Percentiles rank a stretch among this genome's conserved stretches.
Conservation (phyloP, 2,113 vertebrate genomes). For the Percopsis transmontana region DNA sequence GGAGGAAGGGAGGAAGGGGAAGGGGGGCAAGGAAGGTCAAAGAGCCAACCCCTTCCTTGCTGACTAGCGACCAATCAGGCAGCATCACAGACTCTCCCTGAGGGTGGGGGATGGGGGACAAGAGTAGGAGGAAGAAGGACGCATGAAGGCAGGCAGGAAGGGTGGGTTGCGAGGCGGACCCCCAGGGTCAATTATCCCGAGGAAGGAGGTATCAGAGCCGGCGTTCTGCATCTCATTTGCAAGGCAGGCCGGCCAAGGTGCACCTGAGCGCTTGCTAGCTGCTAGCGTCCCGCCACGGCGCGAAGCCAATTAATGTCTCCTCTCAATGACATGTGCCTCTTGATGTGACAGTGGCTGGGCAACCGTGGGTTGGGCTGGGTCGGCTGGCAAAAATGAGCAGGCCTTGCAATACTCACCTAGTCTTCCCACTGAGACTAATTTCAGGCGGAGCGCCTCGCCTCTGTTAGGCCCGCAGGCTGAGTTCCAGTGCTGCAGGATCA, state of each 20-base stretch:
- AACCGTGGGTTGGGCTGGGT: slow-evolving; percentile 55
- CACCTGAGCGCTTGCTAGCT: slow-evolving; percentile 66
- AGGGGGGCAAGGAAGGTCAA: slow-evolving; percentile 63
- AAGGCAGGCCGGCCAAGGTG: slow-evolving; percentile 67
- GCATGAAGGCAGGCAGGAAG: slow-evolving; percentile 52
- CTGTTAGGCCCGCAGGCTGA: slow-evolving; percentile 37
- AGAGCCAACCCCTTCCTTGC: slow-evolving; percentile 69
- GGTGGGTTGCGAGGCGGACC: slow-evolving; percentile 67
- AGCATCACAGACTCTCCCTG: slow-evolving; percentile 63
- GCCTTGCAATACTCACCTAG: slow-evolving; percentile 34
- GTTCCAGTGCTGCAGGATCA: slow-evolving; percentile 35
- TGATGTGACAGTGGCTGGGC: slow-evolving; percentile 71
- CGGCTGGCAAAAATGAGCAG: slow-evolving; percentile 49
- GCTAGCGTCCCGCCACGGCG: slow-evolving; percentile 54
- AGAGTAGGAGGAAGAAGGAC: slow-evolving; percentile 44
- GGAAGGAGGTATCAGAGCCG: slow-evolving; percentile 71
- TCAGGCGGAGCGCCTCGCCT: slow-evolving; percentile 51
- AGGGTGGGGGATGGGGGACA: slow-evolving; percentile 49
- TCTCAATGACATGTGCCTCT: slow-evolving; percentile 71
- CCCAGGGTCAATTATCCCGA: slow-evolving; percentile 77
- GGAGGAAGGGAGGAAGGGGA: slow-evolving; percentile 17
- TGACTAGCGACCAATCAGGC: slow-evolving; percentile 74
- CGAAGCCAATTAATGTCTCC: slow-evolving; percentile 79
- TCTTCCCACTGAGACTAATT: slow-evolving; percentile 74
- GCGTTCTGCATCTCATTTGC: slow-evolving; percentile 80